Base-by-base conservation (phyloP, 1,140 invertebrate species). In the Zaprionus inermis region DNA sequence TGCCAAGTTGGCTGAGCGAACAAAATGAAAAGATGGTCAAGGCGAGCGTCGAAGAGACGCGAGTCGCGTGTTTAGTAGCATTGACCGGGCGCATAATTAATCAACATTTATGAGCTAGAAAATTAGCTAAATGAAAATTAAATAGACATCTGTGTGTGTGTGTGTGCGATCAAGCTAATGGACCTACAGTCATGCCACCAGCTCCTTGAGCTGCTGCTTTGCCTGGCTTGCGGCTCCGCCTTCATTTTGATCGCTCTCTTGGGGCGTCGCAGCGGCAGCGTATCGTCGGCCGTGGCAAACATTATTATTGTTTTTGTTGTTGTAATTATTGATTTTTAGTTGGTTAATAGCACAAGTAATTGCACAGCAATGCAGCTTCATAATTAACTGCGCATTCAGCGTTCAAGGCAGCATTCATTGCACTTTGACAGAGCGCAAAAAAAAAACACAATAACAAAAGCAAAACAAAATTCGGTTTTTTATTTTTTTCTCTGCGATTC, bases 161-260 rank as follows among this genome's bases (percentile, higher is more conserved):
- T n/a, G n/a, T 44, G 38, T 44, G 38, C 9, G 30, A 32, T 18
- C 24, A 34, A 60, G 76, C 72, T 76, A 77, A 81, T 78, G 46
- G 72, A 88, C 86, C 68, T 90, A 90, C 86, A 90, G 44, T 90
- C 76, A 58, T 71, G 82, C 86, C 86, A 90, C 86, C 86, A 90
- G 63, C 66, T 90, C 30, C 58, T 72, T 84, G 9, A 16, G 7
- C 3, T 76, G 51, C 28, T 28, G 6, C 18, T 60, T 10, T 57
- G 55, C 38, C 66, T 28, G 24, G 24, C 24, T 4, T 28, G 51
- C 32, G 59, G 46, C 38, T 79, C 69, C 70, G 84, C 32, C 70
- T 83, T 78, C 44, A 51, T 36, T 58, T 88, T 90, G 36, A 44
- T 51, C 24, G 58, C 78, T 36, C 75, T 63, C 36, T 76, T 79